Conservation (phyloP, 2,797 vertebrate species). For the Esox lucius region DNA sequence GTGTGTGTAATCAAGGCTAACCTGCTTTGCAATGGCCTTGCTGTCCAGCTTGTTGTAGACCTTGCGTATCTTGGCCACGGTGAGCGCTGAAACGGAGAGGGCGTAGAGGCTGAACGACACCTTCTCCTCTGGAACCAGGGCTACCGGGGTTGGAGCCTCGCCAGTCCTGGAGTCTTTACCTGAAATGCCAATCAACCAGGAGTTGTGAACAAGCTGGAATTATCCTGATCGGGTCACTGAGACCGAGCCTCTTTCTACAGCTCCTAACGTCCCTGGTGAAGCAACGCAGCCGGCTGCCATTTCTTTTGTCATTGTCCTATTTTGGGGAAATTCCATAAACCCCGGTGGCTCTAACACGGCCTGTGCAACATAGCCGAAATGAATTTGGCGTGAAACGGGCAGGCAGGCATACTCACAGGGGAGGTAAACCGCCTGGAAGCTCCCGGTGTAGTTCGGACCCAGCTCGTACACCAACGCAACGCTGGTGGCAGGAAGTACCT, state of each 20-base stretch:
- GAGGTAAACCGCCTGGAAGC: slow-evolving; percentile 91
- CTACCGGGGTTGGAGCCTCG: slow-evolving; percentile 78
- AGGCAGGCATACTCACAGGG: slow-evolving; percentile 78
- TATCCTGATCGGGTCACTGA: too few species aligned
- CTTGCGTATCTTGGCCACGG: slow-evolving; percentile 95
- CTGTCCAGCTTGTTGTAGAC: slow-evolving; percentile 97
- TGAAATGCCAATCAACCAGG: slow-evolving; percentile 41
- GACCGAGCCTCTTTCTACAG: too few species aligned
- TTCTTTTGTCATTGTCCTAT: too few species aligned
- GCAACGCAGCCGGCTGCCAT: too few species aligned
- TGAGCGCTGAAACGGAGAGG: slow-evolving; percentile 89
- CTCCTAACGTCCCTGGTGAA: too few species aligned
- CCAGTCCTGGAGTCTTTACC: slow-evolving; percentile 95
- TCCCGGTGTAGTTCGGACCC: slow-evolving; percentile 92
- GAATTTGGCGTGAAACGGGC: too few species aligned
- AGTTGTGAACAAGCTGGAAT: background rate
- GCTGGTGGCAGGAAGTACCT: slow-evolving; percentile 87
- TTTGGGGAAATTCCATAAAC: too few species aligned
- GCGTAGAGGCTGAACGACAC: slow-evolving; percentile 96
- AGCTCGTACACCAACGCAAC: slow-evolving; percentile 89
- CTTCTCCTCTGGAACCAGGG: slow-evolving; percentile 92
- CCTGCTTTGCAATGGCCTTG: slow-evolving; percentile 92
- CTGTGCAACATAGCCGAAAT: too few species aligned
- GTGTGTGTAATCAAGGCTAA: background rate
- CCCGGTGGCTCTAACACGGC: too few species aligned